Conservation (phyloP, 2,888 invertebrate species). For the Lasioglossum marginatum region DNA sequence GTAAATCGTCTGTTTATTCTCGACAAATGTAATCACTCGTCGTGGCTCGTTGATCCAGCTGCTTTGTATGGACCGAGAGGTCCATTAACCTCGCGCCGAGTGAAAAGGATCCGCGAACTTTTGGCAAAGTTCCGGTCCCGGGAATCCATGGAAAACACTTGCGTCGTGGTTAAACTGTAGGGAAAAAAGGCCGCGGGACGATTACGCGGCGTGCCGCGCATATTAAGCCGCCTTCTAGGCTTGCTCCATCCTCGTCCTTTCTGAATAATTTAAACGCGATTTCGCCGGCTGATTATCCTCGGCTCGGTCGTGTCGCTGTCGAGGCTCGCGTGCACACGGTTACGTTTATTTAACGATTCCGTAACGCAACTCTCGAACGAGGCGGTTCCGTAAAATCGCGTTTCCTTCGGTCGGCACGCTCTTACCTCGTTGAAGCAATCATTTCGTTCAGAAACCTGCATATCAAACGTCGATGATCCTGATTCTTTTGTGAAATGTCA, state of each 20-base stretch:
- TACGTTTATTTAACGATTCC: slow-evolving; percentile 11
- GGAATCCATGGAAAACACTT: slow-evolving; percentile 26
- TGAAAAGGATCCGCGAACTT: slow-evolving; percentile 29
- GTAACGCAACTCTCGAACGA: not conserved
- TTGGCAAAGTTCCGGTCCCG: slow-evolving; percentile 27
- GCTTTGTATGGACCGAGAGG: slow-evolving; percentile 6
- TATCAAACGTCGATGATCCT: not conserved
- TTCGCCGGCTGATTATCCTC: slow-evolving; percentile 33
- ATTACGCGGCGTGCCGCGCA: slow-evolving; percentile 35
- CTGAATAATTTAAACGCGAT: slow-evolving; percentile 49
- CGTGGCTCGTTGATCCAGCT: not conserved
- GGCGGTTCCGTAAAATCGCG: not conserved
- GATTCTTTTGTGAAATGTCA: not conserved
- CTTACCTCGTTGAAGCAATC: not conserved
- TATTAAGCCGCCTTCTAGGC: slow-evolving; percentile 24
- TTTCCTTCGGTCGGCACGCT: not conserved
- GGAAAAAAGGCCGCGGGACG: slow-evolving; percentile 9
- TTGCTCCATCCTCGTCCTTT: not conserved
- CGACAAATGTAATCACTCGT: not conserved
- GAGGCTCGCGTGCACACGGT: slow-evolving; percentile 22
- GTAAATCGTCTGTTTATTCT: not conserved
- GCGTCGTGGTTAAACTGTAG: not conserved
- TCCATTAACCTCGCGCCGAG: slow-evolving; percentile 22
- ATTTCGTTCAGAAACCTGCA: not conserved
- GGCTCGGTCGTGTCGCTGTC: slow-evolving; percentile 6